Percentiles rank a stretch among this genome's conserved stretches.
phyloP scores from a whole-genome alignment of 1,140 invertebrate species.

The Achatina immaculata region DNA sequence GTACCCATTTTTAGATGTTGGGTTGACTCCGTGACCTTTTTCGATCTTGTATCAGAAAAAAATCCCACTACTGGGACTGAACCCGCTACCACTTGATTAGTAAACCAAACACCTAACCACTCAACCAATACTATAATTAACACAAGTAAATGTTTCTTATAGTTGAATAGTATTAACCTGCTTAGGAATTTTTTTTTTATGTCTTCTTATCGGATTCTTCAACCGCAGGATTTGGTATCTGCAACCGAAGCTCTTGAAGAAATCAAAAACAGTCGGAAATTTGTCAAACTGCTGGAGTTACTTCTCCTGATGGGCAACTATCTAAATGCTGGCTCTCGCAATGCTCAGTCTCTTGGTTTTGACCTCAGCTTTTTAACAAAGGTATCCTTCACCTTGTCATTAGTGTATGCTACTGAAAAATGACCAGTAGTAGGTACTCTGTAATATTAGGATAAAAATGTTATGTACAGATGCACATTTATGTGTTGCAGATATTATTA shows the following conservation, averaged over 20 bases:
- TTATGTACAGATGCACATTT: too few relatives aligned
- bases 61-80: too few relatives aligned
- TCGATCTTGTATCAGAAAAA: too few relatives aligned
- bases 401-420: neutral
- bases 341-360: constrained; percentile 94
- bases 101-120: too few relatives aligned
- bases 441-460: too few relatives aligned
- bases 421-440: neutral
- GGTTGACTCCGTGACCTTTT: too few relatives aligned
- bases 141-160: too few relatives aligned
- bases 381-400: too few relatives aligned
- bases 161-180: neutral
- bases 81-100: too few relatives aligned
- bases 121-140: too few relatives aligned
- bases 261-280: constrained; percentile 90
- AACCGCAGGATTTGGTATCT: constrained; percentile 84
- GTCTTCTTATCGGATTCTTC: neutral
- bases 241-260: constrained; percentile 96
- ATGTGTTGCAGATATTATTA: too few relatives aligned
- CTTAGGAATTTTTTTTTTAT: neutral
- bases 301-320: constrained; percentile 93
- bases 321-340: constrained; percentile 94
- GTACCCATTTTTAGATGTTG: too few relatives aligned
- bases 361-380: constrained; percentile 97
- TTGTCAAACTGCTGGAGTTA: constrained; percentile 89